These are phyloP conservation scores for Netta rufina DNA, from an alignment of 2,797 vertebrate species.

Conservation along the genomic window DNA sequence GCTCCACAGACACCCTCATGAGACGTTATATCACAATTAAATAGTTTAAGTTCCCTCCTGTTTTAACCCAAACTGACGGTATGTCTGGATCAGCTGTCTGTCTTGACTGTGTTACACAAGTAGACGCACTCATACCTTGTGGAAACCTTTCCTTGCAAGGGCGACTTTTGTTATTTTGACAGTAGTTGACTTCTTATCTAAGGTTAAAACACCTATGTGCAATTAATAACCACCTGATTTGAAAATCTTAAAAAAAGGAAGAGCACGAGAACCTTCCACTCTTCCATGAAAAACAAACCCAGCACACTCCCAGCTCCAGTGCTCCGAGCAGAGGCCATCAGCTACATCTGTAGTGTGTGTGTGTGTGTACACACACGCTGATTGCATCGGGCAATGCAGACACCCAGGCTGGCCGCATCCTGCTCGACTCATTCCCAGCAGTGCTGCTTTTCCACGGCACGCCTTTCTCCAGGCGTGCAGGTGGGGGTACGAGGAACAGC, in stretches of 20 bases:
- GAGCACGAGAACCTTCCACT: background rate
- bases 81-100: fast-evolving
- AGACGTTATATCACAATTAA: fast-evolving
- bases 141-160: background rate
- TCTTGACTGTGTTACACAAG: background rate
- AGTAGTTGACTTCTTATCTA: background rate
- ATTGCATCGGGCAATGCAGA: background rate
- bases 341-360: background rate
- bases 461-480: background rate
- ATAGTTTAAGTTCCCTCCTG: background rate
- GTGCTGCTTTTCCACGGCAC: background rate
- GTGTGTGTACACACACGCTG: background rate
- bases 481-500: background rate
- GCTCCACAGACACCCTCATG: background rate
- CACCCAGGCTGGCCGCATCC: background rate
- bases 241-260: background rate
- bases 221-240: background rate
- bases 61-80: background rate
- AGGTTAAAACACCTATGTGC: background rate
- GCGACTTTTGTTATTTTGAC: background rate
- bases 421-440: background rate
- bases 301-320: background rate
- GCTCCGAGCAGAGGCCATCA: background rate
- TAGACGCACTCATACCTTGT: fast-evolving
- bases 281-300: background rate